These are phyloP conservation scores for Hybos culiciformis DNA, from an alignment of 2,888 invertebrate species.

Conservation along the genomic window DNA sequence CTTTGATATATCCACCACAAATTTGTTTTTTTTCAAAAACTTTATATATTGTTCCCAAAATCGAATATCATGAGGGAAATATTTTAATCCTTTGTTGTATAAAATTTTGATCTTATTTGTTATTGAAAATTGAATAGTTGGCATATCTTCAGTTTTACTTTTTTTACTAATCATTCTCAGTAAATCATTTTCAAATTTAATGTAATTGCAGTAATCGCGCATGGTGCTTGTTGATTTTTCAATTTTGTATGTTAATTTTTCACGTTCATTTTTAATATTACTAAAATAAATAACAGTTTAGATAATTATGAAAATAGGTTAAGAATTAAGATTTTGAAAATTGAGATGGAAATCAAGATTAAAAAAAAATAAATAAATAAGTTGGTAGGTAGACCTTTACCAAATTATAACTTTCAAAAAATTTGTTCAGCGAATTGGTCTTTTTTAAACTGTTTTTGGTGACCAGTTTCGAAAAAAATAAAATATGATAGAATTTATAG, in stretches of 20 bases:
- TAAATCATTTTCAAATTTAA: constrained; percentile 27
- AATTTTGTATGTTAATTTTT: constrained; percentile 24
- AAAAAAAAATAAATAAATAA: too few species aligned
- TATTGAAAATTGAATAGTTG: constrained; percentile 53
- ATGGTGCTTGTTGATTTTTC: constrained; percentile 21
- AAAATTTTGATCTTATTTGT: constrained; percentile 56
- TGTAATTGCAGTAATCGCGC: constrained; percentile 27
- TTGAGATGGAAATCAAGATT: too few species aligned
- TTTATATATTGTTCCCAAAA: constrained; percentile 68
- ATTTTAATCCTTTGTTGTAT: constrained; percentile 53
- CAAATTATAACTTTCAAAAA: too few species aligned
- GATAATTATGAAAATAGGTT: too few species aligned
- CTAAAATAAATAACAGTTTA: constrained; percentile 18
- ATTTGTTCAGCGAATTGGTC: too few species aligned
- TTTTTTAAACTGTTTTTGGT: too few species aligned
- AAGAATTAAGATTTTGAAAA: too few species aligned
- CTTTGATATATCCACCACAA: constrained; percentile 40
- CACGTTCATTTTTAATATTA: constrained; percentile 25
- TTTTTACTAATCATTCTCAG: constrained; percentile 38
- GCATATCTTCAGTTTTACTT: constrained; percentile 44
- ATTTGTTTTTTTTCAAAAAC: constrained; percentile 56
- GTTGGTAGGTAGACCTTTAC: too few species aligned
- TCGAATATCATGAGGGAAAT: constrained; percentile 57
- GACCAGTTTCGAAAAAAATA: too few species aligned
- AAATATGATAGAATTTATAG: too few species aligned